Conservation (phyloP, 30 jellyfish, hydroid and myxozoan species). For the Hydra vulgaris region DNA sequence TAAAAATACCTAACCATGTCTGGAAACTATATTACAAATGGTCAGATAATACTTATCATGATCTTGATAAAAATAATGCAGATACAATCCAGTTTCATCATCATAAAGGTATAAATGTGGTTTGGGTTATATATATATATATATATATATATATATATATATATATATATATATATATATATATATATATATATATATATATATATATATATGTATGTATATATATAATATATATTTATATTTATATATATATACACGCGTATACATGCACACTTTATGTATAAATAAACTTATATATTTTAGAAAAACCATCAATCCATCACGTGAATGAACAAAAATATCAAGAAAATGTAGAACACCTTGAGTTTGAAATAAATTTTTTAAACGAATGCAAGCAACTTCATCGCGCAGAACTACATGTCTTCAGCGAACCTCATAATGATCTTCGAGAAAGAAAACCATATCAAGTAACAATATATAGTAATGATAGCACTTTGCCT, state of each 20-base stretch:
- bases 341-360: no score
- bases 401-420: conserved; percentile 18
- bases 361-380: conserved; percentile 5
- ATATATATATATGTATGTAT: no score
- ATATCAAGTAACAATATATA: neutral
- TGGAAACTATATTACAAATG: conserved; percentile 53
- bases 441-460: conserved; percentile 2
- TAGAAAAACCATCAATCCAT: no score
- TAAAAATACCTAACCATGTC: conserved; percentile 60
- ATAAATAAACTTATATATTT: no score
- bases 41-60: conserved; percentile 53
- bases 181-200: no score
- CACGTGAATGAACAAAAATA: no score
- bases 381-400: neutral
- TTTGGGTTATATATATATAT: neutral
- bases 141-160: neutral
- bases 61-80: conserved; percentile 36
- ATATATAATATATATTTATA: no score
- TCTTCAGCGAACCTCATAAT: conserved; percentile 1
- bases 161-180: conserved; percentile 1
- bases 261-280: no score
- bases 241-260: no score
- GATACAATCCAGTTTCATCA: conserved; percentile 50
- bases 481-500: neutral
- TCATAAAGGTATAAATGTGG: conserved; percentile 43